phyloP scores from a whole-genome alignment of 2,888 invertebrate genomes.

The Drosophila formosana region DNA sequence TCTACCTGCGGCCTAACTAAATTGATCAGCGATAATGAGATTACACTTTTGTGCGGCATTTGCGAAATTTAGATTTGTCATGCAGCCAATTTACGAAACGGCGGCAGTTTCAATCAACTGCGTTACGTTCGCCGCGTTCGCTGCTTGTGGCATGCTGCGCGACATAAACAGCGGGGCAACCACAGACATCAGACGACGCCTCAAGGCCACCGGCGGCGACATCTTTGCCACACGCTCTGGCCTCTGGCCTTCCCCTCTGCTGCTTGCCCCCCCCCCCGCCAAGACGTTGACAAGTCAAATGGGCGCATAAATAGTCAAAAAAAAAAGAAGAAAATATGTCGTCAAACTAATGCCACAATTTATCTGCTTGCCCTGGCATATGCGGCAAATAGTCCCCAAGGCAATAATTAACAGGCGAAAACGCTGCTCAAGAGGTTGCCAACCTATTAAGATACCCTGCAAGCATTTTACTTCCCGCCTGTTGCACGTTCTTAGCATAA shows the following conservation, averaged over 20 bases:
- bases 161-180: constrained; percentile 32
- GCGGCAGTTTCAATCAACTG: constrained; percentile 41
- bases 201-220: constrained; percentile 56
- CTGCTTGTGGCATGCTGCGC: constrained; percentile 44
- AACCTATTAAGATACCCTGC: neutral
- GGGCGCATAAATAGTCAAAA: constrained; percentile 41
- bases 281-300: constrained; percentile 58
- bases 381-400: constrained; percentile 46
- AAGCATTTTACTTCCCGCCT: neutral
- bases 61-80: constrained; percentile 11
- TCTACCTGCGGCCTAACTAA: constrained; percentile 6
- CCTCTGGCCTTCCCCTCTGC: neutral
- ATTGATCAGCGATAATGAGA: constrained; percentile 7
- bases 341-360: constrained; percentile 50
- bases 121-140: neutral
- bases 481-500: neutral
- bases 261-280: neutral
- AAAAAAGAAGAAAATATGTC: constrained; percentile 1
- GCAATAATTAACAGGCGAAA: constrained; percentile 65
- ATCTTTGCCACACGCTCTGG: constrained; percentile 9
- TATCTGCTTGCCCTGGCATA: constrained; percentile 30
- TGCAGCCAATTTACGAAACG: constrained; percentile 35
- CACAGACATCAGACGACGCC: constrained; percentile 34
- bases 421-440: neutral
- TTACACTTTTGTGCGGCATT: neutral